A percentile compares a stretch with the other conserved stretches of the same genome.
Evolutionary conservation across 2,797 vertebrate species (phyloP).

Genomic region (Melanotaenia trifasciata): DNA sequence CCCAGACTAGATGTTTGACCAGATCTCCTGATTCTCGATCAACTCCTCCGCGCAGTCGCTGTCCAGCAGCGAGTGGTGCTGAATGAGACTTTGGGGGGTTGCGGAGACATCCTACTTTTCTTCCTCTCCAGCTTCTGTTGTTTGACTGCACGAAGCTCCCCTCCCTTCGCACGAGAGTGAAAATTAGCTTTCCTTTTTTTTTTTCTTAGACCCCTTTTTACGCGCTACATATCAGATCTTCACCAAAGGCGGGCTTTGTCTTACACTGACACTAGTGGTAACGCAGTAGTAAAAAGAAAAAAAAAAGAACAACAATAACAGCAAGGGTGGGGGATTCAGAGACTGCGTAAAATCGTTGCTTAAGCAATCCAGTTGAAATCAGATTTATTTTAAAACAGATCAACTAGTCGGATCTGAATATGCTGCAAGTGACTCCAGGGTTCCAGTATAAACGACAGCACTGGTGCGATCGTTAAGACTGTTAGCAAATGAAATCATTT

Average conservation of each 20-base stretch:
- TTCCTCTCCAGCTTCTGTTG: conserved; percentile 30
- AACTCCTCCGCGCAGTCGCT: conserved; percentile 63
- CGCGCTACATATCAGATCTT: conserved; percentile 25
- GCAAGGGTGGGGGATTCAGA: neutral
- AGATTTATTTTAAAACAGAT: conserved; percentile 28
- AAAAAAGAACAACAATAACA: too few relatives aligned
- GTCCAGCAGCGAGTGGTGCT: conserved; percentile 75
- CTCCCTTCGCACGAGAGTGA: conserved; percentile 48
- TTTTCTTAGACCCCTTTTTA: neutral
- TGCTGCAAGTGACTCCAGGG: neutral
- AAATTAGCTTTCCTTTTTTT: conserved; percentile 13
- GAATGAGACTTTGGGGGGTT: conserved; percentile 63
- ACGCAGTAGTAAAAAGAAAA: neutral
- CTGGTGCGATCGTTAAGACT: neutral
- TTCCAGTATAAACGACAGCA: neutral
- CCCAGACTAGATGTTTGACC: conserved; percentile 30
- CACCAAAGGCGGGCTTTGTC: conserved; percentile 18
- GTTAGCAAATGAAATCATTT: conserved; percentile 27
- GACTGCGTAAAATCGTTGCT: conserved; percentile 38
- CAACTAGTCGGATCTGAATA: conserved; percentile 22
- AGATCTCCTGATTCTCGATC: conserved; percentile 41
- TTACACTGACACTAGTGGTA: conserved; percentile 19
- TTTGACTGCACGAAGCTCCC: conserved; percentile 55
- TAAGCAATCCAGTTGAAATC: conserved; percentile 23
- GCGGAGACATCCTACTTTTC: conserved; percentile 65